These are phyloP conservation scores for Harpalus rubripes DNA, from an alignment of 2,888 invertebrate genomes.

Conservation along the genomic window DNA sequence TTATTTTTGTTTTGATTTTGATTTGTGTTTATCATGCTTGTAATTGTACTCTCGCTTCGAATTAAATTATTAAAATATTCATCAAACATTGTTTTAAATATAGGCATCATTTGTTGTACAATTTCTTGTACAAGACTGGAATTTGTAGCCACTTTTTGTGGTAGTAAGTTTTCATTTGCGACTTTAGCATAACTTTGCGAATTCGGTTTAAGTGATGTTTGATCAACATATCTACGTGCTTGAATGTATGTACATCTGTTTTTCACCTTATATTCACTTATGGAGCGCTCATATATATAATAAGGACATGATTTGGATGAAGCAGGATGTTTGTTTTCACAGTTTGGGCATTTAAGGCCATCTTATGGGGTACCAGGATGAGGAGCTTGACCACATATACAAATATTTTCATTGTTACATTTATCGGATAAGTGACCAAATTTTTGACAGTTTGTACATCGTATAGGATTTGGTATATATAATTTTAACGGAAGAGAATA, in stretches of 20 bases:
- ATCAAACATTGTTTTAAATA: constrained; percentile 17
- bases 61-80: not conserved
- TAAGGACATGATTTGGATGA: not conserved
- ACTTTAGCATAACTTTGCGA: not conserved
- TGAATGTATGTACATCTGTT: not conserved
- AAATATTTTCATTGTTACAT: not conserved
- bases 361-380: not conserved
- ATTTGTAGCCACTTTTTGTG: not conserved
- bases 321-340: not conserved
- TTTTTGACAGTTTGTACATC: not conserved
- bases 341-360: not conserved
- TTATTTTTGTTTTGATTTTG: not conserved
- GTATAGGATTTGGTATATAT: not conserved
- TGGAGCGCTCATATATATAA: not conserved
- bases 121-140: not conserved
- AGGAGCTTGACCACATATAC: not conserved
- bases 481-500: constrained; percentile 4
- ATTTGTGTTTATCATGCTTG: not conserved
- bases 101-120: not conserved
- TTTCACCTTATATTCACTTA: not conserved
- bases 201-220: not conserved
- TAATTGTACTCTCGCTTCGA: not conserved
- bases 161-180: not conserved
- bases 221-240: not conserved
- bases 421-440: constrained; percentile 1